Conservation (phyloP, 2,113 vertebrate genomes). For the Trichechus manatus region DNA sequence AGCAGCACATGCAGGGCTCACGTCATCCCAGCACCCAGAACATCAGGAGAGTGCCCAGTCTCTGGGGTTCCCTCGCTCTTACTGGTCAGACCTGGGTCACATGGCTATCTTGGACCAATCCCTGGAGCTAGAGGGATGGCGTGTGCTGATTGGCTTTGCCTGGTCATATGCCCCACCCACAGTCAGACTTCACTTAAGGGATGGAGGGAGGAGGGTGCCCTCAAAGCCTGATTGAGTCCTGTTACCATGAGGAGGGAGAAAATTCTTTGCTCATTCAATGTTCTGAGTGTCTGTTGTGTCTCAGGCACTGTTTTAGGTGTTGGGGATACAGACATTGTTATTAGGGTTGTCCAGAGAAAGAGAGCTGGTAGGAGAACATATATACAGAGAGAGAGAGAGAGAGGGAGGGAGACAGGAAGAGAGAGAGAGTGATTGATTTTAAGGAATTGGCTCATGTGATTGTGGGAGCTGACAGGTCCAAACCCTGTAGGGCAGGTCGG, state of each 20-base stretch:
- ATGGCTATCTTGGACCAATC: background rate
- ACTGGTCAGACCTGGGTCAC: background rate
- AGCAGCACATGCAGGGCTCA: background rate
- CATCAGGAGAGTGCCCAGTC: background rate
- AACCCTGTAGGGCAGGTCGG: background rate
- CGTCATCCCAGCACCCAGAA: background rate
- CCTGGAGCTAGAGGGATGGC: background rate
- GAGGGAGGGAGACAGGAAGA: no score
- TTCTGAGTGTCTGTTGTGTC: background rate
- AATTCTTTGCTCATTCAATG: background rate
- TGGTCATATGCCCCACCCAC: fast-evolving
- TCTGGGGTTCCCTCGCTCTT: background rate
- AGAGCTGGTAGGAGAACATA: background rate
- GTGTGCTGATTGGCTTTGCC: background rate
- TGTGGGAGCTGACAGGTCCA: background rate
- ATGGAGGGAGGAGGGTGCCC: fast-evolving
- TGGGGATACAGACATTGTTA: background rate
- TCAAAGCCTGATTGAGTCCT: background rate
- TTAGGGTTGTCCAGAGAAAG: background rate
- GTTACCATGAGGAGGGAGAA: background rate
- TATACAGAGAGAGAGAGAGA: background rate
- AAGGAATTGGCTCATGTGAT: background rate
- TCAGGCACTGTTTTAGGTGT: background rate
- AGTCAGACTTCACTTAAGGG: background rate
- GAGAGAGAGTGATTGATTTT: background rate